Base-by-base conservation (phyloP, 2,797 vertebrate species). In the Ambastaia sidthimunki region DNA sequence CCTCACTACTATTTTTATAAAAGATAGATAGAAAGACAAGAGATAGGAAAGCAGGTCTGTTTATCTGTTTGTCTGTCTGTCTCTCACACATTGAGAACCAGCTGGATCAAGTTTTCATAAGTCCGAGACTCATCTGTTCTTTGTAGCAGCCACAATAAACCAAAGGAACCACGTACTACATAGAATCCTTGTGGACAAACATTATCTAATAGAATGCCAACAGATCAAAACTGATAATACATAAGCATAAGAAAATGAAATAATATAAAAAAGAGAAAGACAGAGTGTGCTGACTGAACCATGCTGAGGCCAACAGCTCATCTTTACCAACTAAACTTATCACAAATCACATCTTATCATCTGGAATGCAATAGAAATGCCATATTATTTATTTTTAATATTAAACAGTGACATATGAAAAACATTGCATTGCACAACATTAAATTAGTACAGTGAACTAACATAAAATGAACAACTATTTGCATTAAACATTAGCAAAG, bases 91-190 rank as follows among this genome's bases (percentile, higher is more conserved):
- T 89, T 82, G 86, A 88, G 86, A 89, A 88, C 90, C 93, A 93
- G 91, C 91, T 93, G 93, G 92, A 93, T 91, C 77, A 85, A 90
- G 84, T 89, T 93, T 88, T 86, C 87, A 87, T 81, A 87, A 91
- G 89, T 87, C 79, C 28, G 73, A 13, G 71, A 85, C 90, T 93
- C 93, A 93, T 93, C 91, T 93, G 91, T 91, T 91, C 84, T 85
- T 88, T 87, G 91, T 76, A 87, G 90, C 89, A 70, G 88, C 87
- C 89, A 90, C 89, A 89, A 90, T 92, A 92, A 91, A 93, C 90
- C 90, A 91, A 91, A 92, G 91, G 93, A 93, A 93, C 90, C 89
- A 89, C 91, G 88, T 93, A 88, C 88, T 92, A 94, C 92, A 94
- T 92, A 93, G 90, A 90, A 92, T 90, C 90, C 87, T 86, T 88